These are phyloP conservation scores for Drosophila fuyamai DNA, from an alignment of 1,140 invertebrate genomes.

Conservation along the genomic window DNA sequence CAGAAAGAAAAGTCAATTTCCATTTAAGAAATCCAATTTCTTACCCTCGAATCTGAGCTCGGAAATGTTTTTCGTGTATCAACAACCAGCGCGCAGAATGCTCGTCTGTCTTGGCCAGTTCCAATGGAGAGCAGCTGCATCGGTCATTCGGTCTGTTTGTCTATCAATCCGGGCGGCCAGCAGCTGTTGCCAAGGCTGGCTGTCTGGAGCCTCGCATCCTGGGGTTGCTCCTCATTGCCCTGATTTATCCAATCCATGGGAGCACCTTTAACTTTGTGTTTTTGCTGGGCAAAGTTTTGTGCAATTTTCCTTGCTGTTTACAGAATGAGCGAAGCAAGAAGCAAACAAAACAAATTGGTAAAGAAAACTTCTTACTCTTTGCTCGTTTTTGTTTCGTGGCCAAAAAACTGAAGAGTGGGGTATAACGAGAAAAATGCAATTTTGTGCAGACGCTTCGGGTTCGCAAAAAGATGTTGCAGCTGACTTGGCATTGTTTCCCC, in stretches of 20 bases:
- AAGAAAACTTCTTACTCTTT: constrained; percentile 74
- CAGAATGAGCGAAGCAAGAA: constrained; percentile 71
- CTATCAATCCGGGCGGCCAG: constrained; percentile 38
- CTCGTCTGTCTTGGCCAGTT: constrained; percentile 34
- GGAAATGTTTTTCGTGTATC: constrained; percentile 45
- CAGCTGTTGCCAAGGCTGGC: constrained; percentile 16
- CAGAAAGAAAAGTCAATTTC: constrained; percentile 45
- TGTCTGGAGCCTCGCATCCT: background rate
- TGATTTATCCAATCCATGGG: constrained; percentile 63
- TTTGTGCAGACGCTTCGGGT: constrained; percentile 43
- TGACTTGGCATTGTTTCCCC: constrained; percentile 47
- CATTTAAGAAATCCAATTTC: constrained; percentile 57
- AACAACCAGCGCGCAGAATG: constrained; percentile 21
- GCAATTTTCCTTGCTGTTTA: constrained; percentile 79
- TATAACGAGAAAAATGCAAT: constrained; percentile 67
- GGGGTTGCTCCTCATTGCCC: constrained; percentile 28
- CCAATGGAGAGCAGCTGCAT: constrained; percentile 40
- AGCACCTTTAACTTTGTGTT: constrained; percentile 68
- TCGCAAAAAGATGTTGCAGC: constrained; percentile 38
- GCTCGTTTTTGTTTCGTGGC: constrained; percentile 33
- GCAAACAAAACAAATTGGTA: constrained; percentile 80
- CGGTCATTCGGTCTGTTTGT: constrained; percentile 44
- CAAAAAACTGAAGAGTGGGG: constrained; percentile 14
- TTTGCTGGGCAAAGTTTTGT: constrained; percentile 66
- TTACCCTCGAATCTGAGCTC: constrained; percentile 39